Base-by-base conservation (phyloP, 2,888 invertebrate species). In the Cantharis nigra region DNA sequence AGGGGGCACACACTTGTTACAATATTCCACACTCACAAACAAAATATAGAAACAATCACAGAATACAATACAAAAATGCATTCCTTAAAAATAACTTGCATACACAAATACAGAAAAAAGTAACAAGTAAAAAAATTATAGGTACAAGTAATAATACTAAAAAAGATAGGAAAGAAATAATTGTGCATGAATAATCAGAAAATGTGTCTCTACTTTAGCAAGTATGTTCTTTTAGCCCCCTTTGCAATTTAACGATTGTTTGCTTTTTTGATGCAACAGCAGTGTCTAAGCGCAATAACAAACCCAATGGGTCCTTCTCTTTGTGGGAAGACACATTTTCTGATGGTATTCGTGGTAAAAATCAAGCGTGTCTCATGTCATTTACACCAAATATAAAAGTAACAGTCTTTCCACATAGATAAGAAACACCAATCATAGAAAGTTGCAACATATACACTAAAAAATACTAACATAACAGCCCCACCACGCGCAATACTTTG, bases 301-400 rank as follows among this genome's bases (percentile, higher is more conserved):
- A 91, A 91, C 91, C 91, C 90, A 90, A 83, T 85, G 86, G 49
- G 86, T 91, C 90, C 90, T 90, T 90, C 88, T 91, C 90, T 90
- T 91, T 92, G 93, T 93, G 91, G 92, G 91, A 92, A 92, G 92
- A 92, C 94, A 95, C 94, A 95, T 95, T 95, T 95, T 94, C 94
- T 94, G 94, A 94, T 92, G 65, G 63, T 67, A 74, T 78, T 73
- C 49, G 28, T 69, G 75, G 67, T 76, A 65, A 69, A 76, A 72
- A 75, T 74, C 65, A 76, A 77, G 75, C 83, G 85, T 85, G 85
- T 86, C 87, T 89, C 87, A 88, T 87, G 81, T 81, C 73, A 77
- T 71, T 71, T 73, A 87, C 87, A 87, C 84, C 87, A 86, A 86
- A 86, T 87, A 89, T 85, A 90, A 91, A 87, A 86, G 85, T 83